These are phyloP conservation scores for Dascillus cervinus DNA, from an alignment of 2,888 invertebrate species.

Conservation along the genomic window DNA sequence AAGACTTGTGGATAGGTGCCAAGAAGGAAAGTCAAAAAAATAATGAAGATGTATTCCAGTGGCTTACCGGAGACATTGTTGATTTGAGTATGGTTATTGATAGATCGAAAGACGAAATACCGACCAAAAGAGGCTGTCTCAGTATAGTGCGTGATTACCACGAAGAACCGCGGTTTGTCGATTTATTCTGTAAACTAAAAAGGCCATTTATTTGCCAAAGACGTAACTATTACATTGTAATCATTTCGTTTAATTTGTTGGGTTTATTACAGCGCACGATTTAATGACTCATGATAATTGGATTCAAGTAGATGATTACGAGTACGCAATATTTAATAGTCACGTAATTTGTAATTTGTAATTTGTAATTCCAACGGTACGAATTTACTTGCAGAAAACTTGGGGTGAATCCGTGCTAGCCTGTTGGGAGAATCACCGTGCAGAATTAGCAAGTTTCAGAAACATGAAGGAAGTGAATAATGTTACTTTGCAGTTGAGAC, in stretches of 20 bases:
- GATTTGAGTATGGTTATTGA: background rate
- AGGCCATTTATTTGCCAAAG: conserved; percentile 23
- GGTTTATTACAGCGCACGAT: conserved; percentile 2
- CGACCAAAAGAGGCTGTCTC: conserved; percentile 1
- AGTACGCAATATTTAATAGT: conserved; percentile 9
- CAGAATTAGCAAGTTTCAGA: conserved; percentile 7
- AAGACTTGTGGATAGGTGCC: conserved; percentile 7
- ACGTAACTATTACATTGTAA: conserved; percentile 1
- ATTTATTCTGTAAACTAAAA: conserved; percentile 44
- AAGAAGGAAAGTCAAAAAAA: background rate
- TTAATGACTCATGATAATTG: conserved; percentile 5
- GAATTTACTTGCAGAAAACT: conserved; percentile 5
- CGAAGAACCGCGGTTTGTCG: conserved; percentile 47
- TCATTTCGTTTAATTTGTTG: conserved; percentile 1
- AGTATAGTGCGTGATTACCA: conserved; percentile 45
- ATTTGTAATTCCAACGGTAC: too few relatives aligned
- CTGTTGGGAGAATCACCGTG: conserved; percentile 6
- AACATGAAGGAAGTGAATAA: conserved; percentile 3
- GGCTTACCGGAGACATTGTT: conserved; percentile 1
- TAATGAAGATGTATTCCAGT: too few relatives aligned
- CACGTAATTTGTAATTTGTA: too few relatives aligned
- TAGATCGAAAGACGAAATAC: background rate
- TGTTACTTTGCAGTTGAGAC: conserved; percentile 1
- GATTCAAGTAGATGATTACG: conserved; percentile 39
- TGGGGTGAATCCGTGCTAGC: conserved; percentile 6